A percentile compares a stretch with the other conserved stretches of the same genome.
These are phyloP conservation scores for Eretmocerus hayati DNA, from an alignment of 2,888 invertebrate species.

Conservation along the genomic window DNA sequence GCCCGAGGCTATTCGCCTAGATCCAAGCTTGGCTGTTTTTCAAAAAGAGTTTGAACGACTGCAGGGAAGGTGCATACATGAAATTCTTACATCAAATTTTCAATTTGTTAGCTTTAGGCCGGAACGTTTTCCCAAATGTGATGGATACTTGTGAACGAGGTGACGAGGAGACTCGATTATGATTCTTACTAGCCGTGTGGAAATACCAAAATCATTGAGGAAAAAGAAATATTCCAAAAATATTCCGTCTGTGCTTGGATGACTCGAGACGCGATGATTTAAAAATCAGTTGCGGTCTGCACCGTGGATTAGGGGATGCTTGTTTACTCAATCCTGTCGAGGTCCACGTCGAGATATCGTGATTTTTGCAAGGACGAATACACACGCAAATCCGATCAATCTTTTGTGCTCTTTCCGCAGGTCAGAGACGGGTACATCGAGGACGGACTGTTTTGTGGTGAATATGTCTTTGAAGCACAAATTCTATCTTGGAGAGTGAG, in stretches of 20 bases:
- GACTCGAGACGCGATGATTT: not conserved
- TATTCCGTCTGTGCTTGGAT: too few species aligned
- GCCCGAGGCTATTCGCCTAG: conserved; percentile 60
- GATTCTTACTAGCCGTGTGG: not conserved
- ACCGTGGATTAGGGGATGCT: too few species aligned
- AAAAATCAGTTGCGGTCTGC: conserved; percentile 9
- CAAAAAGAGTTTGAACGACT: conserved; percentile 50
- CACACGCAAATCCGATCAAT: too few species aligned
- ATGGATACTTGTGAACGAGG: too few species aligned
- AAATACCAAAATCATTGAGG: not conserved
- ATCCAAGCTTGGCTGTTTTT: conserved; percentile 60
- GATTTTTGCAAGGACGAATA: too few species aligned
- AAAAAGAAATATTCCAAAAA: not conserved
- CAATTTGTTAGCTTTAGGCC: too few species aligned
- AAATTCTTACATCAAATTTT: too few species aligned
- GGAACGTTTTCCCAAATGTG: not conserved
- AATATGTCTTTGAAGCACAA: conserved; percentile 31
- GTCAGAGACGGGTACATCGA: conserved; percentile 17
- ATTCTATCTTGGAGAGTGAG: conserved; percentile 21
- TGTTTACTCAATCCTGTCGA: too few species aligned
- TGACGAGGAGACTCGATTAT: too few species aligned
- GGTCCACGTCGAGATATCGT: too few species aligned
- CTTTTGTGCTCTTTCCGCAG: too few species aligned
- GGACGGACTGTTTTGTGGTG: conserved; percentile 29
- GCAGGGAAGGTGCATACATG: conserved; percentile 10